These are phyloP conservation scores for Eutolmus rufibarbis DNA, from an alignment of 2,888 invertebrate genomes.

Conservation along the genomic window DNA sequence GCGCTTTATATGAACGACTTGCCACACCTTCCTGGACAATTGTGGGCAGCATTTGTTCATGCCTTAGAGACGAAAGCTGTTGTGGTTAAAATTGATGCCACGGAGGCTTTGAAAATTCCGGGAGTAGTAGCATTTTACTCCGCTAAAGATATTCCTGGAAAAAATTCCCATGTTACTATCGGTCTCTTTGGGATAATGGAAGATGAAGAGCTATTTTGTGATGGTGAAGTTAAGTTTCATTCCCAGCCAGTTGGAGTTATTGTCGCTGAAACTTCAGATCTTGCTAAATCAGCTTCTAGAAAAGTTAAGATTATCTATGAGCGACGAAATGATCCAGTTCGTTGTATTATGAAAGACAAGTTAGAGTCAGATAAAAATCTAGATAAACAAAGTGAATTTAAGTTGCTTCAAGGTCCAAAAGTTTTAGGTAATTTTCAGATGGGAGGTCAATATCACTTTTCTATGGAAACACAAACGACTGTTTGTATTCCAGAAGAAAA, in stretches of 20 bases:
- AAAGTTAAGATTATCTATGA: constrained; percentile 65
- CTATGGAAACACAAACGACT: constrained; percentile 73
- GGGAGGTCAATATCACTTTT: constrained; percentile 73
- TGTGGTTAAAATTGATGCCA: constrained; percentile 66
- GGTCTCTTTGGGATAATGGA: constrained; percentile 27
- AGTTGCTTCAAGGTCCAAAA: not conserved
- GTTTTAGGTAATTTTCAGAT: constrained; percentile 66
- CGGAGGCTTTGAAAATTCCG: constrained; percentile 58
- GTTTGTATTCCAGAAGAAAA: constrained; percentile 71
- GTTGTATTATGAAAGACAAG: not conserved
- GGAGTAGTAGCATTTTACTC: constrained; percentile 43
- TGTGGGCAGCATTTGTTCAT: constrained; percentile 54
- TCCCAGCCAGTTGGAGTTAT: constrained; percentile 74
- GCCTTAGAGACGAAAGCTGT: constrained; percentile 36
- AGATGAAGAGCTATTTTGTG: constrained; percentile 61
- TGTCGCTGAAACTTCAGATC: constrained; percentile 67
- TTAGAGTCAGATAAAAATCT: not conserved
- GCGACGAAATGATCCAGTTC: constrained; percentile 51
- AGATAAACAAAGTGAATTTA: not conserved
- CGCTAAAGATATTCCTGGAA: constrained; percentile 72
- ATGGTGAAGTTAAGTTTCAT: constrained; percentile 63
- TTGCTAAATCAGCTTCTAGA: constrained; percentile 68
- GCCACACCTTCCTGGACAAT: constrained; percentile 65
- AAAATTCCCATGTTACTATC: constrained; percentile 65
- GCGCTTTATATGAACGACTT: constrained; percentile 71